Base-by-base conservation (phyloP, 2,888 invertebrate genomes). In the Oxyscelio sp. region DNA sequence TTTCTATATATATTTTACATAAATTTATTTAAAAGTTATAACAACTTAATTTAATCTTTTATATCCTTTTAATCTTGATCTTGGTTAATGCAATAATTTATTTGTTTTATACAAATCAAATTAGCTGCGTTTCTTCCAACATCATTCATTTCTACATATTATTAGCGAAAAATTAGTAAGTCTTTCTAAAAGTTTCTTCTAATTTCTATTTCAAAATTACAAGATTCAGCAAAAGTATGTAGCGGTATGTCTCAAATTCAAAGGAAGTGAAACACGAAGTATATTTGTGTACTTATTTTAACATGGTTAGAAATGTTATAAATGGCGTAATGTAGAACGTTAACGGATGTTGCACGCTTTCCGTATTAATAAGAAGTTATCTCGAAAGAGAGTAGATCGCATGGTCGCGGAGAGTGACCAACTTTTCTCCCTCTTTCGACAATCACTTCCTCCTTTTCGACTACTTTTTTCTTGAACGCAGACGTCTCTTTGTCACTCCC, bases 291-390 rank as follows among this genome's bases (percentile, higher is more conserved):
- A 58, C 11, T 52, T 59, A 71, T 59, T 81, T 56, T 63, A 34
- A 63, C 61, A 45, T 68, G 31, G 70, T 45, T 74, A 77, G 71
- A 77, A 77, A 77, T 77, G 75, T 83, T 70, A 31, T 17, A 22
- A 59, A 24, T 61, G 40, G n/a, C 40, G 50, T 59, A 87, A 88
- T 87, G 85, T 83, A 61, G 86, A 80, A 85, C 85, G 73, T 74
- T 83, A 81, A 85, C 85, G 85, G 79, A 77, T 80, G 80, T 75
- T 80, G 84, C 50, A 61, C 68, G 80, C 77, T 85, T 81, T 81
- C 73, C 81, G 85, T 77, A 77, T 77, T 80, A 84, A 75, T 80
- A 45, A 71, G 75, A 71, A 77, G 85, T 38, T 66, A 68, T 80
- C 66, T 84, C 17, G 38, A 84, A 80, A 80, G 80, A 84, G 80